A percentile compares a stretch with the other conserved stretches of the same genome.
Conservation (phyloP, 2,888 invertebrate genomes). For the Cosmorhoe ocellata region DNA sequence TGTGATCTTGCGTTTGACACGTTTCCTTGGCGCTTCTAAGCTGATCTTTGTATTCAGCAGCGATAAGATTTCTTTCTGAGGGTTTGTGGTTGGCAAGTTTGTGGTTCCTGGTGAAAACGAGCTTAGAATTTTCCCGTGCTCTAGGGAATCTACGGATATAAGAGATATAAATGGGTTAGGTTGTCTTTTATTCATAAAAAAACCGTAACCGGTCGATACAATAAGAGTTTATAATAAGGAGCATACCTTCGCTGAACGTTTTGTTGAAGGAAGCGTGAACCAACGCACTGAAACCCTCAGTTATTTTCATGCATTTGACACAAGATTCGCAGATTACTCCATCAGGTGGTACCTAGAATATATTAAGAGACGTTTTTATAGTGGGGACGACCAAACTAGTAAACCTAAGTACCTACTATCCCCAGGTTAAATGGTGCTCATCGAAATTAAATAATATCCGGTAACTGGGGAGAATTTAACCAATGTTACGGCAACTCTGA, state of each 20-base stretch:
- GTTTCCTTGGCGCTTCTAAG: background rate
- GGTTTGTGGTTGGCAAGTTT: constrained; percentile 1
- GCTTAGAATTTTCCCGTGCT: background rate
- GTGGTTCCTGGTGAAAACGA: constrained; percentile 6
- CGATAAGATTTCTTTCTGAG: constrained; percentile 9
- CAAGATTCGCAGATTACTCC: constrained; percentile 11
- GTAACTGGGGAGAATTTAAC: too few relatives aligned
- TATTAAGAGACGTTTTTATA: too few relatives aligned
- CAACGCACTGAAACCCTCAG: constrained; percentile 11
- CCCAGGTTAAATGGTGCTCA: too few relatives aligned
- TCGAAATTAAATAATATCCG: too few relatives aligned
- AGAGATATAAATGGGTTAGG: background rate
- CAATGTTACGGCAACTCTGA: too few relatives aligned
- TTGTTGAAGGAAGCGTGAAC: constrained; percentile 11
- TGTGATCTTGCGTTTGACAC: background rate
- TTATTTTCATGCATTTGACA: constrained; percentile 11
- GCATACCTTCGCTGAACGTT: constrained; percentile 7
- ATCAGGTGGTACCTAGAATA: constrained; percentile 3
- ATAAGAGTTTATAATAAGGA: too few relatives aligned
- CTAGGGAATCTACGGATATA: constrained; percentile 1
- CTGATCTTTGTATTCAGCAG: constrained; percentile 3
- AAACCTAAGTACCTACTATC: too few relatives aligned
- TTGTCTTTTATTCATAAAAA: too few relatives aligned
- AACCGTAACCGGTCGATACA: too few relatives aligned
- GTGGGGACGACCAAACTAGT: too few relatives aligned